Evolutionary conservation across 2,797 vertebrate genomes (phyloP).

Genomic region (Miichthys miiuy): DNA sequence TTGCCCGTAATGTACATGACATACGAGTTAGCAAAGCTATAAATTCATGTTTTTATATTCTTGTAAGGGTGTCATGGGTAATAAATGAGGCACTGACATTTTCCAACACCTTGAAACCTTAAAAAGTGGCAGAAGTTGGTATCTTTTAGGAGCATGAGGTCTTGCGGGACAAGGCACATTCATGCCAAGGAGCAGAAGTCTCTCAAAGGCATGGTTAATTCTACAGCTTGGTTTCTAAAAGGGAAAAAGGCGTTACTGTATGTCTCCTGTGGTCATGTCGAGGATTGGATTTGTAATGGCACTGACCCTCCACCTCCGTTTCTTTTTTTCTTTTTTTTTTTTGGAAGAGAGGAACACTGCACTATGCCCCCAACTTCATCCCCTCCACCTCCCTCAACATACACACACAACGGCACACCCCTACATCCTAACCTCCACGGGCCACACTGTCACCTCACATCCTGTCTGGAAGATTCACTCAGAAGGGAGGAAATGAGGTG

Average conservation of each 20-base stretch:
- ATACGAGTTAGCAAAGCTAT: neutral
- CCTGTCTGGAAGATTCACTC: slow-evolving; percentile 79
- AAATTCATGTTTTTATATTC: neutral
- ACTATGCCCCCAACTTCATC: slow-evolving; percentile 10
- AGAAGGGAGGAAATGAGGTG: slow-evolving; percentile 80
- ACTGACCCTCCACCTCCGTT: slow-evolving; percentile 38
- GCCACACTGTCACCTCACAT: slow-evolving; percentile 77
- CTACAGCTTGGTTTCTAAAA: slow-evolving; percentile 54
- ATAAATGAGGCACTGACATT: neutral
- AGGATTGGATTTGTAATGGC: slow-evolving; percentile 63
- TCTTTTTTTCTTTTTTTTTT: neutral
- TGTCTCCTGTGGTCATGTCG: slow-evolving; percentile 57
- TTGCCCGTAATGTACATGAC: neutral
- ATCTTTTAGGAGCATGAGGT: slow-evolving; percentile 58
- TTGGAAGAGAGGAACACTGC: neutral
- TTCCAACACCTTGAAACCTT: slow-evolving; percentile 30
- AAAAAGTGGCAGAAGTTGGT: slow-evolving; percentile 45
- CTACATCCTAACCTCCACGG: slow-evolving; percentile 59
- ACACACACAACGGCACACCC: slow-evolving; percentile 16
- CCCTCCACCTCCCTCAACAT: slow-evolving; percentile 6
- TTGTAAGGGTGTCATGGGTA: too few relatives aligned
- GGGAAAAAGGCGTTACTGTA: slow-evolving; percentile 30
- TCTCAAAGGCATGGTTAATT: slow-evolving; percentile 63
- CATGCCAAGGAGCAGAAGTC: slow-evolving; percentile 42
- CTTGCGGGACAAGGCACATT: slow-evolving; percentile 54